A percentile compares a stretch with the other conserved stretches of the same genome.
phyloP scores from a whole-genome alignment of 2,113 vertebrate species.

The Phylloscopus whistleri region DNA sequence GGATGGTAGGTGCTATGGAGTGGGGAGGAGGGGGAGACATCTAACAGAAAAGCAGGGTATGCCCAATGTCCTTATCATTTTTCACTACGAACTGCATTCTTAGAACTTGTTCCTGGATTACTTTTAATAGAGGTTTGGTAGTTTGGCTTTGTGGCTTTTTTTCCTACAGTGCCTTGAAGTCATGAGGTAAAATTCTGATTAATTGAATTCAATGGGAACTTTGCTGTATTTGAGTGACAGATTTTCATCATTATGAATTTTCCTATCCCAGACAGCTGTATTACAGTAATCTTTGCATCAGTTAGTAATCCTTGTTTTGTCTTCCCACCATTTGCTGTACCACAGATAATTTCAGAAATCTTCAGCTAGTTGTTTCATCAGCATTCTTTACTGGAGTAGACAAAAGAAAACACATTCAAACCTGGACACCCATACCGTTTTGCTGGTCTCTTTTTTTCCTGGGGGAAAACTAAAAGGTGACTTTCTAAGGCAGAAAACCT shows the following conservation, averaged over 20 bases:
- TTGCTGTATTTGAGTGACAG: not conserved
- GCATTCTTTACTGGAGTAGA: not conserved
- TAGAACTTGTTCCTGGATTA: not conserved
- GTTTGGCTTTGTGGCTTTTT: not conserved
- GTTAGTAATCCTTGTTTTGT: not conserved
- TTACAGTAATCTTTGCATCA: not conserved
- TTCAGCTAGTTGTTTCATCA: not conserved
- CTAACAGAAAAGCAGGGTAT: not conserved
- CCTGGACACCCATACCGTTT: not conserved
- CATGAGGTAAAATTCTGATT: not conserved
- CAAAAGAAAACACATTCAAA: not conserved
- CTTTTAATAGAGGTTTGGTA: not conserved
- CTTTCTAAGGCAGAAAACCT: not conserved
- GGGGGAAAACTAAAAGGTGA: not conserved
- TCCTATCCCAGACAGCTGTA: not conserved
- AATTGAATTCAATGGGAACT: not conserved
- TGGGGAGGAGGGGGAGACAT: not conserved
- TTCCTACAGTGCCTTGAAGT: not conserved
- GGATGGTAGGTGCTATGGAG: not conserved
- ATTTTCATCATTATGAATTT: not conserved
- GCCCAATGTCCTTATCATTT: not conserved
- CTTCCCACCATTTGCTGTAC: not conserved
- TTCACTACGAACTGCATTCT: not conserved
- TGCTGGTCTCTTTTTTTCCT: not conserved
- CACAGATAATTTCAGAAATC: not conserved